Evolutionary conservation across 2,888 invertebrate species (phyloP).

Genomic region (Drosophila quinaria): DNA sequence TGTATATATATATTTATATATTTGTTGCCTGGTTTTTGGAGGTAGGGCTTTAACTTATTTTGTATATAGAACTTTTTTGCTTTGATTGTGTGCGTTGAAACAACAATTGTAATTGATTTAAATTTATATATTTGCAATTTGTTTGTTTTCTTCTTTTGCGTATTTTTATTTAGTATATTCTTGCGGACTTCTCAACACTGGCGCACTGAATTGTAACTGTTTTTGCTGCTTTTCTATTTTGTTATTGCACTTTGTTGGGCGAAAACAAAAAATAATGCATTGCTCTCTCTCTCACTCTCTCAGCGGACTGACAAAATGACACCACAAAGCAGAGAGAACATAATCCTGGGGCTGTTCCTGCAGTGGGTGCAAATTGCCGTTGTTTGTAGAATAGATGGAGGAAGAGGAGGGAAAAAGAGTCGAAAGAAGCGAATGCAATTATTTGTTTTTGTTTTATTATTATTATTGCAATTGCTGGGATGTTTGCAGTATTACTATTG

Average conservation of each 20-base stretch:
- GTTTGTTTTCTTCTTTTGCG: constrained; percentile 21
- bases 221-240: constrained; percentile 7
- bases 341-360: constrained; percentile 86
- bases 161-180: constrained; percentile 12
- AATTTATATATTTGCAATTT: constrained; percentile 22
- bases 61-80: constrained; percentile 35
- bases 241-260: constrained; percentile 28
- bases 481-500: constrained; percentile 12
- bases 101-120: constrained; percentile 34
- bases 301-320: constrained; percentile 34
- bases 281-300: constrained; percentile 31
- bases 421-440: constrained; percentile 53
- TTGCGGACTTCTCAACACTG: constrained; percentile 12
- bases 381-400: neutral
- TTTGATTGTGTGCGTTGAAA: constrained; percentile 43
- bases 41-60: constrained; percentile 43
- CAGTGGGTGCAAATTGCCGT: constrained; percentile 50
- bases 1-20: constrained; percentile 27
- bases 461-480: constrained; percentile 17
- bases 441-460: constrained; percentile 41
- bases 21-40: constrained; percentile 33
- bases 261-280: constrained; percentile 41
- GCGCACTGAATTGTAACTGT: neutral
- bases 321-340: constrained; percentile 82
- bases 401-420: constrained; percentile 10